Evolutionary conservation across 2,113 vertebrate genomes (phyloP).

Genomic region (Chamaea fasciata): DNA sequence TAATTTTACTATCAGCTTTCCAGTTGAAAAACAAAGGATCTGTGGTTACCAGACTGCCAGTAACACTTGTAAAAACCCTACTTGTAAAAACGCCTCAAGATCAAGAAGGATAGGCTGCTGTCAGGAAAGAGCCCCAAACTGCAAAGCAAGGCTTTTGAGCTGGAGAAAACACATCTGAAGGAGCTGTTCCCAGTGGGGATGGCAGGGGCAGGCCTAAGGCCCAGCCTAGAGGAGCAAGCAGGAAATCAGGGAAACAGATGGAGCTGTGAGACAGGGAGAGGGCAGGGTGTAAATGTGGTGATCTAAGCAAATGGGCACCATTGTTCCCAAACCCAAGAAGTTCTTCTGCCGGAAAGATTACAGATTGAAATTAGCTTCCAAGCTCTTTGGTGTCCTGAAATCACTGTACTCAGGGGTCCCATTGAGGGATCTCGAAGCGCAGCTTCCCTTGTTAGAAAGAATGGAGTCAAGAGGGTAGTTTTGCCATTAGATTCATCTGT

Average conservation of each 20-base stretch:
- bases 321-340: neutral
- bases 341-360: neutral
- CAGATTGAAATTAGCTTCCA: neutral
- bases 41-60: neutral
- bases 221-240: neutral
- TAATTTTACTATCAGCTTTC: neutral
- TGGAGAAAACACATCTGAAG: neutral
- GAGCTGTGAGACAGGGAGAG: neutral
- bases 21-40: neutral
- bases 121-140: neutral
- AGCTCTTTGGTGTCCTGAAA: neutral
- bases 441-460: neutral
- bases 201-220: neutral
- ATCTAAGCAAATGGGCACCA: neutral
- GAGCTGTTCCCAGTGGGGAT: neutral
- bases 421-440: neutral
- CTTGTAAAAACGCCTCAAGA: neutral
- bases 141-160: neutral
- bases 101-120: neutral
- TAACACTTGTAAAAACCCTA: neutral
- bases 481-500: neutral
- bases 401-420: neutral
- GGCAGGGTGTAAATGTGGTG: neutral
- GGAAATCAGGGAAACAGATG: conserved; percentile 58
- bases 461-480: neutral